Evolutionary conservation across 2,113 vertebrate species (phyloP), one percentile per base, ranked within the genome.

Genomic region (Rhea pennata): DNA sequence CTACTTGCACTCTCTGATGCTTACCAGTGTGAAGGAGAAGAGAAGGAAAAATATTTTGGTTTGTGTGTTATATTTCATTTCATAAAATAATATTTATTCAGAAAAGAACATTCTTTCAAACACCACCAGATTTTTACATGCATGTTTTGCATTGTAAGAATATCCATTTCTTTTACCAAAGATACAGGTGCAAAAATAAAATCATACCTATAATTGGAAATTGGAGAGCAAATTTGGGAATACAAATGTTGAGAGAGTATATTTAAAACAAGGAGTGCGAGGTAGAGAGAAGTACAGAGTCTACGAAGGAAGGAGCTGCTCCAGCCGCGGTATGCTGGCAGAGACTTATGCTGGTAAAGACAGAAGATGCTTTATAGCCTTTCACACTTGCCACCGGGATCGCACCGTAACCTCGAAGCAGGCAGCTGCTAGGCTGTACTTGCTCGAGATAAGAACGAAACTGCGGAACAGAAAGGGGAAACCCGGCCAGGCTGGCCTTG

Each of bases 401-500:
- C 87, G 90, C 84, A 44, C 58, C 62, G 46, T 67, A 91, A 96
- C 90, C 94, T 96, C 86, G 9, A 66, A 91, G 58, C 36, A 67
- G 76, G 50, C 50, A 74, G 78, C 95, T 92, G 70, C 82, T 77
- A 79, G 87, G 93, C 87, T 92, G 72, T 81, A 83, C 85, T 95
- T 84, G 86, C 72, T 51, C 64, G 90, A 92, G 91, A 91, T 93
- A 76, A 93, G 84, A 93, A 73, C 22, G 61, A 84, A 91, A 86
- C 6, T 46, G 61, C 83, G 58, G 81, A 85, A 67, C 75, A 42
- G 74, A 91, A 96, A 81, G 69, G 94, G 96, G 84, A 96, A 97
- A 83, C 76, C 97, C 97, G 90, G 87, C 82, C n/a, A 77, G 84
- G 85, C 84, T 87, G 93, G 83, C 88, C 97, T 79, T 59, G 62